Evolutionary conservation across 2,888 invertebrate species (phyloP).

Genomic region (Pterostichus niger): DNA sequence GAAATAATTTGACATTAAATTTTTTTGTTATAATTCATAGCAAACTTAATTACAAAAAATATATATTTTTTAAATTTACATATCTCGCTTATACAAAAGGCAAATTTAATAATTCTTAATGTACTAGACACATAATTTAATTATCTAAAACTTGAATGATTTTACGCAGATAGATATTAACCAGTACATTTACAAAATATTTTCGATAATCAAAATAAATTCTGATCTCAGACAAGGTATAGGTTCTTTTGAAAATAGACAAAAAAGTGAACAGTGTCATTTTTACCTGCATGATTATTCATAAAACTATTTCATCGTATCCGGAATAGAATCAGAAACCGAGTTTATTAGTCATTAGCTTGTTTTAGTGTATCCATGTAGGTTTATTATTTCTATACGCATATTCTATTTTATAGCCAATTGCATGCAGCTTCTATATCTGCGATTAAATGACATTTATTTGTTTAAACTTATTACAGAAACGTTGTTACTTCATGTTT

Average conservation of each 20-base stretch:
- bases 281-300: conserved; percentile 32
- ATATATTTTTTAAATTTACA: too few relatives aligned
- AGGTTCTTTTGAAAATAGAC: neutral
- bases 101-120: too few relatives aligned
- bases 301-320: conserved; percentile 39
- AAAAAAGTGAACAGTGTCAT: neutral
- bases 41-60: too few relatives aligned
- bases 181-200: too few relatives aligned
- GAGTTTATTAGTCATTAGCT: conserved; percentile 39
- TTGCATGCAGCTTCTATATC: conserved; percentile 7
- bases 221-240: neutral
- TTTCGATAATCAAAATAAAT: too few relatives aligned
- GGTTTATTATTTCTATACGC: conserved; percentile 14
- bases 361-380: conserved; percentile 33
- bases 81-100: too few relatives aligned
- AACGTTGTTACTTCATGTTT: neutral
- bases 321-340: conserved; percentile 27
- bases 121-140: too few relatives aligned
- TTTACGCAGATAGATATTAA: too few relatives aligned
- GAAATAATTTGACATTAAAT: too few relatives aligned
- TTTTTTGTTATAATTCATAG: too few relatives aligned
- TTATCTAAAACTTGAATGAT: too few relatives aligned
- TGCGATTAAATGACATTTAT: conserved; percentile 23
- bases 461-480: conserved; percentile 33
- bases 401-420: conserved; percentile 38